Conservation (phyloP, 2,888 invertebrate genomes). For the Thelaira solivaga region DNA sequence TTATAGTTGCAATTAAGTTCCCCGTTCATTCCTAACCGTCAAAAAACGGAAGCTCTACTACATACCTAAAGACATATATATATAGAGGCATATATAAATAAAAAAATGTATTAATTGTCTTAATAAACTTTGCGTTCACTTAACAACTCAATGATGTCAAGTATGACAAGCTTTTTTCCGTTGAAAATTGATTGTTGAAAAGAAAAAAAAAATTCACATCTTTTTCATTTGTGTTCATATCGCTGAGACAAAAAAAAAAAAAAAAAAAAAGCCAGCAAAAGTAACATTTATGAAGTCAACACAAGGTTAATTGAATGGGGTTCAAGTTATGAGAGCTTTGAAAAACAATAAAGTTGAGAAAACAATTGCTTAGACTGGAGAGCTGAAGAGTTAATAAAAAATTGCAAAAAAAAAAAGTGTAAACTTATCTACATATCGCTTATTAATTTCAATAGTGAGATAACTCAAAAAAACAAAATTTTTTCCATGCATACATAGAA, state of each 20-base stretch:
- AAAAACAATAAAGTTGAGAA: conserved; percentile 2
- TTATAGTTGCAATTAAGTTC: no score
- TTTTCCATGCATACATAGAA: no score
- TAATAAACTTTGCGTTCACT: conserved; percentile 41
- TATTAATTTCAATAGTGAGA: no score
- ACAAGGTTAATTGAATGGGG: conserved; percentile 46
- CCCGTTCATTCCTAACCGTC: no score
- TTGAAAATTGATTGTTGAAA: conserved; percentile 15
- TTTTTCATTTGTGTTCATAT: conserved; percentile 23
- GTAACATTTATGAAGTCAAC: background rate
- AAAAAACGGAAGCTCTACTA: no score
- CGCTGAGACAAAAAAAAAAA: conserved; percentile 34
- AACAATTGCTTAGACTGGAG: conserved; percentile 7
- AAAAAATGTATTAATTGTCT: conserved; percentile 18
- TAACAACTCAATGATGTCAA: conserved; percentile 52
- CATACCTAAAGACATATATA: background rate
- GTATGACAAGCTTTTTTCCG: conserved; percentile 54
- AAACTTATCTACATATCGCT: no score
- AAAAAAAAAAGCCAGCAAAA: conserved; percentile 20
- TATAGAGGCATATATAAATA: background rate
- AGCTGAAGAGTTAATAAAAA: conserved; percentile 11
- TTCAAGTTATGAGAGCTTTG: conserved; percentile 13
- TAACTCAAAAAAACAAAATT: no score
- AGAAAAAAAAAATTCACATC: background rate
- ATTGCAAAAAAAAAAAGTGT: conserved; percentile 30